Evolutionary conservation across 2,888 invertebrate species (phyloP), one percentile per base, ranked within the genome.

Genomic region (Gymnoscelis rufifasciata): DNA sequence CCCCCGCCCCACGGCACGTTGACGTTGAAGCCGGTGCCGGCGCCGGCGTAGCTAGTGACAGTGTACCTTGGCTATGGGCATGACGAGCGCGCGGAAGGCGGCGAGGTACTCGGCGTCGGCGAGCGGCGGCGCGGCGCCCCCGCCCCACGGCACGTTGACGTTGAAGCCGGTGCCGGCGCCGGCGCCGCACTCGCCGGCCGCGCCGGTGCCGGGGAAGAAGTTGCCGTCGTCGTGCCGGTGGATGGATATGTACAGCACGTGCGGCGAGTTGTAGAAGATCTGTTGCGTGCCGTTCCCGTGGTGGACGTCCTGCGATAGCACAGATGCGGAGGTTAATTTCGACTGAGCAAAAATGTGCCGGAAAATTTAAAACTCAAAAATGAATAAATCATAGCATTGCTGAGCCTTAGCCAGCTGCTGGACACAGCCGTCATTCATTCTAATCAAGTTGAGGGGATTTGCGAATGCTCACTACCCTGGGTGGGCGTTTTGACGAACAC

Each of bases 171-270:
- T 86, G 1, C 97, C 98, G 52, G 94, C 91, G 52, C 95, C 97
- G 7, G 92, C 91, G 49, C 98, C 98, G 82, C 96, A 95, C 91
- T 98, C 99, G 42, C 92, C 92, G 30, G 96, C 95, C 37, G 96
- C 96, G 47, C 99, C 99, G 1, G 99, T 99, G 55, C 99, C 99
- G n/a, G 99, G 99, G 90, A 99, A 99, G 89, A 99, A 99, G 88
- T 98, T 98, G 24, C 99, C 99, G 79, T 98, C 97, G 90, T 99
- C 99, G 90, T 99, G 99, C 63, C 99, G 94, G 90, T 99, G 99
- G 74, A 99, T 93, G 62, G 98, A 98, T 70, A 99, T 91, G 89
- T 99, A 99, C 63, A 99, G 91, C 62, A 99, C 95, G 71, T 94
- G 92, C 38, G 97, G 95, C 84, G 98, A 97, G 71, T 95, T 94